Evolutionary conservation across 2,888 invertebrate genomes (phyloP).

Genomic region (Agelastica alni): DNA sequence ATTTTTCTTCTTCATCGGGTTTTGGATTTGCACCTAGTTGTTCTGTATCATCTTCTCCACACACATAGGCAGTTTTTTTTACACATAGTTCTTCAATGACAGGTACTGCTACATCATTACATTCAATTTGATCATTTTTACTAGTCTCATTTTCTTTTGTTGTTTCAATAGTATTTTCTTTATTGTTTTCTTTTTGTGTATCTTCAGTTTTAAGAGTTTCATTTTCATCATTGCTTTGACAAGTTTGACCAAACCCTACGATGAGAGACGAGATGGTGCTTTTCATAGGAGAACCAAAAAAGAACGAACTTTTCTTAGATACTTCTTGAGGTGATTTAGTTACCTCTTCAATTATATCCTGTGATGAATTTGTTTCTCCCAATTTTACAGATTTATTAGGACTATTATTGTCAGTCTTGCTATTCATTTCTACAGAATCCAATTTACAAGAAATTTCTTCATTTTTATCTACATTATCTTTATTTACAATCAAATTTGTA

Average conservation of each 20-base stretch:
- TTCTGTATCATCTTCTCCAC: slow-evolving; percentile 27
- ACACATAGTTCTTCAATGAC: slow-evolving; percentile 35
- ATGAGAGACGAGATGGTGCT: slow-evolving; percentile 37
- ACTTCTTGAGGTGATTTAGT: slow-evolving; percentile 36
- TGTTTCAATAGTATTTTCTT: slow-evolving; percentile 5
- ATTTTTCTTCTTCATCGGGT: not conserved
- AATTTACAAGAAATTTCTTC: slow-evolving; percentile 45
- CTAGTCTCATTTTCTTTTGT: slow-evolving; percentile 1
- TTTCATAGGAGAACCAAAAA: slow-evolving; percentile 57
- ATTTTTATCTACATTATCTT: slow-evolving; percentile 30
- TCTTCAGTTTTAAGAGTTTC: slow-evolving; percentile 8
- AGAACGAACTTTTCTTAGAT: slow-evolving; percentile 51
- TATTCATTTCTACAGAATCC: slow-evolving; percentile 44
- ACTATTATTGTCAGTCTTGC: slow-evolving; percentile 45
- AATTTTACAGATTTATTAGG: slow-evolving; percentile 28
- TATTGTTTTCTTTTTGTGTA: slow-evolving; percentile 8
- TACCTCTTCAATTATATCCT: slow-evolving; percentile 9
- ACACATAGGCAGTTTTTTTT: slow-evolving; percentile 38
- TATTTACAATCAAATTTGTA: slow-evolving; percentile 28
- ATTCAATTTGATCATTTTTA: slow-evolving; percentile 1
- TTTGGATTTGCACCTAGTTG: not conserved
- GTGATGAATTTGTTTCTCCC: not conserved
- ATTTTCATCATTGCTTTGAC: slow-evolving; percentile 15
- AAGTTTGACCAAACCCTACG: slow-evolving; percentile 35
- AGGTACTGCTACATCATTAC: slow-evolving; percentile 18